Base-by-base conservation (phyloP, 2,888 invertebrate genomes). In the Spodoptera picta region DNA sequence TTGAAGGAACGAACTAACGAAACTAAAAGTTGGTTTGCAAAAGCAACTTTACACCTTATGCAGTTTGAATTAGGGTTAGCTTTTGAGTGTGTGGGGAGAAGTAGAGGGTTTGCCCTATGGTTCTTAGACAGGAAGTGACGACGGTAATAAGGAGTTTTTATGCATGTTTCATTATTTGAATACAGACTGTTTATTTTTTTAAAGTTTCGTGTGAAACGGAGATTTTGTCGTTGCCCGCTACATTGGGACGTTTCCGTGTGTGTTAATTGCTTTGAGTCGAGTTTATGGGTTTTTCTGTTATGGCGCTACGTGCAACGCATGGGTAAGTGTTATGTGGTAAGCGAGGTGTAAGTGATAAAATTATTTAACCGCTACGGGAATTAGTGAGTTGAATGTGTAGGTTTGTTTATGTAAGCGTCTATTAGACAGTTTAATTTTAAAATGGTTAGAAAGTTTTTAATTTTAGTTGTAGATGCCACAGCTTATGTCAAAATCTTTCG, bases 131-230 rank as follows among this genome's bases (percentile, higher is more conserved):
- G 92, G 92, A 92, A 91, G 89, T 87, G 85, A 86, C 57, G 70
- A 53, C 86, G 86, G 87, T 87, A 88, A 86, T 85, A 87, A 86
- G 85, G 87, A 86, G 85, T 91, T 92, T 92, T 92, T 92, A 92
- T 91, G 88, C 85, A 83, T 81, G 85, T 90, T 87, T 87, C 89
- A 88, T 90, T 90, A 91, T 89, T 88, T 76, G 71, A 80, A 83
- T 84, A 82, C 60, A 58, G 69, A 84, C 84, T 88, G 88, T 89
- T 91, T 91, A 89, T 92, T 90, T 36, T 31, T 91, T 83, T 85
- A 84, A 84, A 84, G 80, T 82, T 79, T 81, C 80, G 79, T 79
- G 77, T 73, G 78, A 80, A 79, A 73, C 79, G 65, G 77, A 77
- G 80, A 79, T 76, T 70, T 73, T 77, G 70, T 71, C 70, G 75